Conservation (phyloP, 2,888 invertebrate species). For the Rhagonycha fulva region DNA sequence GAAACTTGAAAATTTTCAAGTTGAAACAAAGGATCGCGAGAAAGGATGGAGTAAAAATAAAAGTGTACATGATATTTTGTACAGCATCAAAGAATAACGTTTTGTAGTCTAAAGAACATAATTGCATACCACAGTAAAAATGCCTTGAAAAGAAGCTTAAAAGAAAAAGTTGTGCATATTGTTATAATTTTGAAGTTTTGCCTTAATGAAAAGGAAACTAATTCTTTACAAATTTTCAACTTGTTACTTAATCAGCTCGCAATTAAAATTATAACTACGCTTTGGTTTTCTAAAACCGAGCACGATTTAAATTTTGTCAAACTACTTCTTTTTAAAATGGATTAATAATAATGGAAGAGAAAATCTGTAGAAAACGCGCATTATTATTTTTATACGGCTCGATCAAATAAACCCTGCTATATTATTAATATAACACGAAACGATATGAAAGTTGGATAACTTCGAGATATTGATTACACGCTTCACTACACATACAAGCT, state of each 20-base stretch:
- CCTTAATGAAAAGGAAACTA: neutral
- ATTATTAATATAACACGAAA: slow-evolving; percentile 28
- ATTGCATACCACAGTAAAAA: neutral
- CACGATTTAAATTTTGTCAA: neutral
- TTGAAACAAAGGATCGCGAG: neutral
- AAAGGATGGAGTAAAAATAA: neutral
- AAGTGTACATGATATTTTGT: neutral
- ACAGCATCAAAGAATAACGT: neutral
- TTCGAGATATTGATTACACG: slow-evolving; percentile 39
- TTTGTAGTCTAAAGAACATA: neutral
- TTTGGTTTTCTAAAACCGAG: neutral
- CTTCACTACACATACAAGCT: slow-evolving; percentile 37
- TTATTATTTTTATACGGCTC: slow-evolving; percentile 12
- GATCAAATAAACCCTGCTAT: slow-evolving; percentile 26
- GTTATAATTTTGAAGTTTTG: neutral
- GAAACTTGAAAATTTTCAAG: neutral
- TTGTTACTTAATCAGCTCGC: neutral
- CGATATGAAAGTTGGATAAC: slow-evolving; percentile 33
- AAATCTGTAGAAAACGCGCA: neutral
- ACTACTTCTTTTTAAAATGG: neutral
- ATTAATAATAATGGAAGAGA: neutral
- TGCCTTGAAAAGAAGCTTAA: neutral
- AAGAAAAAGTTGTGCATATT: neutral
- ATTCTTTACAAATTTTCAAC: neutral
- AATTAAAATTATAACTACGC: neutral